Percentiles rank a stretch among this genome's conserved stretches.
Evolutionary conservation across 2,888 invertebrate genomes (phyloP).

Genomic region (Tinea pellionella): DNA sequence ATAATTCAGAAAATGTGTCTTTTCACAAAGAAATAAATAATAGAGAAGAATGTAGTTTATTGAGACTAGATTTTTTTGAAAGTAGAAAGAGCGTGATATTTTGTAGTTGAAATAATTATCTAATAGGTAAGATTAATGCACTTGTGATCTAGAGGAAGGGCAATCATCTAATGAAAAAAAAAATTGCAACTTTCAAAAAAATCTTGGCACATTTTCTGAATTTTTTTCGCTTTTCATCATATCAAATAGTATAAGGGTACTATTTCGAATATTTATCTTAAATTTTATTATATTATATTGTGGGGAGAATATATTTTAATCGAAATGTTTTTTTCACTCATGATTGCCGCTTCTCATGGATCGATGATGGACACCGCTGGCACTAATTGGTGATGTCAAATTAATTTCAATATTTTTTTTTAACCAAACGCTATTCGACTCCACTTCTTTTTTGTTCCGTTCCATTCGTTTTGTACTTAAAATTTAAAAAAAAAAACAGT

Average conservation of each 20-base stretch:
- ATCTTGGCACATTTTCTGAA: conserved; percentile 81
- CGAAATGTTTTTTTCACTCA: conserved; percentile 67
- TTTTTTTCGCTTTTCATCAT: conserved; percentile 45
- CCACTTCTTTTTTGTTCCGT: no score
- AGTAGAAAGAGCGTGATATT: conserved; percentile 63
- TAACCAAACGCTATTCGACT: not conserved
- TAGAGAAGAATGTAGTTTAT: conserved; percentile 47
- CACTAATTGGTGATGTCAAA: conserved; percentile 57
- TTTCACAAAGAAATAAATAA: conserved; percentile 74
- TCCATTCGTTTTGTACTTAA: no score
- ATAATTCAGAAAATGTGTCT: conserved; percentile 85
- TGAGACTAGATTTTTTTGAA: conserved; percentile 72
- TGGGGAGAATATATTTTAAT: conserved; percentile 37
- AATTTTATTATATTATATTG: no score
- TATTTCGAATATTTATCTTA: no score
- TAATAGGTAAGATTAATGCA: conserved; percentile 35
- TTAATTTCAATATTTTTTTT: conserved; percentile 32
- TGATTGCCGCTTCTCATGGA: conserved; percentile 65
- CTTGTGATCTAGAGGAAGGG: conserved; percentile 40
- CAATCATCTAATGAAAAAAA: conserved; percentile 66
- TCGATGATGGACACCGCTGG: conserved; percentile 59
- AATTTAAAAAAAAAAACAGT: conserved; percentile 32
- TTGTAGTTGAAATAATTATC: conserved; percentile 43
- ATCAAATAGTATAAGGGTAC: not conserved
- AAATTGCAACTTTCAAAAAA: conserved; percentile 56